Evolutionary conservation across 2,888 invertebrate species (phyloP).

Genomic region (Asteroscopus sphinx): DNA sequence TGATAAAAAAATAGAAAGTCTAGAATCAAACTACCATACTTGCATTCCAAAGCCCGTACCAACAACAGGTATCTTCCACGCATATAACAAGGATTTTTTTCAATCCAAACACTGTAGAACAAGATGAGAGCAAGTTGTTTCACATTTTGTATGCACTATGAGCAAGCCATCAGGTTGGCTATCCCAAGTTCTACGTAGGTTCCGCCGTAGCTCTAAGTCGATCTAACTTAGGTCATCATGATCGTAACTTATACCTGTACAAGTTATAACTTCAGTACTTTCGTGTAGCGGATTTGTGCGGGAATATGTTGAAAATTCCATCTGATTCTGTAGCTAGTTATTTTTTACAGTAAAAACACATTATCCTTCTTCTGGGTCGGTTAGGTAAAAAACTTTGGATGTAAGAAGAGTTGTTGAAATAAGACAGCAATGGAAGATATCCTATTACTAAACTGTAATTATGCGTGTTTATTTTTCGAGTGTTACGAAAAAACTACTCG

Average conservation of each 20-base stretch:
- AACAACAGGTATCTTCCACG: background rate
- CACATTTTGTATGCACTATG: slow-evolving; percentile 46
- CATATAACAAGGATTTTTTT: background rate
- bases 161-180: slow-evolving; percentile 44
- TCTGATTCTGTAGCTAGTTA: slow-evolving; percentile 5
- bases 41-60: background rate
- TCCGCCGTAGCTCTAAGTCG: slow-evolving; percentile 53
- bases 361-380: too few species aligned
- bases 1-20: too few species aligned
- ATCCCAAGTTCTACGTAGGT: slow-evolving; percentile 45
- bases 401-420: too few species aligned
- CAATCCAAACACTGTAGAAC: slow-evolving; percentile 11
- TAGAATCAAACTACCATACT: too few species aligned
- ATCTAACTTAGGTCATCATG: slow-evolving; percentile 63
- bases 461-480: too few species aligned
- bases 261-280: slow-evolving; percentile 47
- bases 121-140: slow-evolving; percentile 16
- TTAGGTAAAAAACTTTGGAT: too few species aligned
- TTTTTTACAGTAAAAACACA: too few species aligned
- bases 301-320: slow-evolving; percentile 14
- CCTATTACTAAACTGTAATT: too few species aligned
- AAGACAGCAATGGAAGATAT: too few species aligned
- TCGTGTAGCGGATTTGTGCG: slow-evolving; percentile 16
- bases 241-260: slow-evolving; percentile 53
- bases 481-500: too few species aligned